Evolutionary conservation across 2,888 invertebrate species (phyloP).

Genomic region (Itoplectis maculator): DNA sequence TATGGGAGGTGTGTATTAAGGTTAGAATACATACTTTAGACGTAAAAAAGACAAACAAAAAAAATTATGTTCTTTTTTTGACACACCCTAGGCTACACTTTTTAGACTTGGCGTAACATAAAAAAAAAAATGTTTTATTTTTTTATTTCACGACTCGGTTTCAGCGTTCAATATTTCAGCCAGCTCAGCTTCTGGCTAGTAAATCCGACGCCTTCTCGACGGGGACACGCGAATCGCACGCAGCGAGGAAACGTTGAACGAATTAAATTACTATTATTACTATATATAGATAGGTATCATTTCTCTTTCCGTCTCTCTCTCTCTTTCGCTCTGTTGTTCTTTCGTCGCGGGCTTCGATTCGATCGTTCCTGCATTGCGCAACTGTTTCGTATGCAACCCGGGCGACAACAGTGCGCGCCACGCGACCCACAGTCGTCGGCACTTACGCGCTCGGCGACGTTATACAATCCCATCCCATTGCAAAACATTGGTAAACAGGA

Average conservation of each 20-base stretch:
- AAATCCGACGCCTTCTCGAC: constrained; percentile 8
- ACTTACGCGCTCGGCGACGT: constrained; percentile 32
- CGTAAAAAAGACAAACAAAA: too few relatives aligned
- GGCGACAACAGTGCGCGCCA: neutral
- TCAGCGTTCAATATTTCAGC: too few relatives aligned
- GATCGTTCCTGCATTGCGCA: constrained; percentile 46
- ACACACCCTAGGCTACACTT: too few relatives aligned
- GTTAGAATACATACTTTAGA: too few relatives aligned
- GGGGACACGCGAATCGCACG: neutral
- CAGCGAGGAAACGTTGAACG: neutral
- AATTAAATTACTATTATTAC: constrained; percentile 16
- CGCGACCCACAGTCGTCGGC: neutral
- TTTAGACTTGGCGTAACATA: too few relatives aligned
- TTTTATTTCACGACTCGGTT: too few relatives aligned
- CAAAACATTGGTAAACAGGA: constrained; percentile 66
- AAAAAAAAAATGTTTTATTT: too few relatives aligned
- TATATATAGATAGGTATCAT: neutral
- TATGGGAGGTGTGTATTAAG: too few relatives aligned
- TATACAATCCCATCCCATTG: constrained; percentile 63
- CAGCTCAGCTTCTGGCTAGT: too few relatives aligned
- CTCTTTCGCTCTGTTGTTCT: constrained; percentile 16
- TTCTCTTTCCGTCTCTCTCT: neutral
- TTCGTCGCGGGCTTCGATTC: constrained; percentile 36
- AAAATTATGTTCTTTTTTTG: too few relatives aligned
- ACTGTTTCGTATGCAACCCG: constrained; percentile 21